Evolutionary conservation across 1,140 invertebrate genomes (phyloP), one percentile per base, ranked within the genome.

Genomic region (Lithobius niger): DNA sequence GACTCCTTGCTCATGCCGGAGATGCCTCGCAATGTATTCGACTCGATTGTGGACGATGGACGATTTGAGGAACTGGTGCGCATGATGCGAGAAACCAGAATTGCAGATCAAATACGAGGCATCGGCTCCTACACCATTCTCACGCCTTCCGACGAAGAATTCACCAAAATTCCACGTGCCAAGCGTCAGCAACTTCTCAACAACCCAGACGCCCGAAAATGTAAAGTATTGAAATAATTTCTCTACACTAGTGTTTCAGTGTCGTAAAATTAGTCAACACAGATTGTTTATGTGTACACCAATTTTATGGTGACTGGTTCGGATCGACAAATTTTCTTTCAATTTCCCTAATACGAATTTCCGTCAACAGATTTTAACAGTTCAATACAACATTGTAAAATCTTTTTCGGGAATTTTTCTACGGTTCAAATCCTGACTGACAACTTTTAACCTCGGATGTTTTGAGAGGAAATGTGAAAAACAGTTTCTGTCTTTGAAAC

Each of bases 101-200:
- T 70, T 40, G 61, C 68, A 40, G 61, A 59, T 43, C 61, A 65
- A 31, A 53, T 73, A 15, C 54, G 66, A 16, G 62, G 67, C 25
- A 64, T 64, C 36, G 65, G 64, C 16, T 66, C 71, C 2, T 75
- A 73, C 36, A 82, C 82, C 0, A 68, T 83, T 1, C 74, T 83
- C 54, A 79, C 76, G 1, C 81, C 81, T 18, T 76, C 74, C 0
- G 76, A 83, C 63, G 75, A 77, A 59, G 80, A 80, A 1, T 75
- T 83, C 58, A 66, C 68, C 48, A 73, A 72, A 59, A 61, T 77
- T n/a, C 68, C 73, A 6, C 59, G 63, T 4, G 62, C 64, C 1
- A 64, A 69, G 22, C 58, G 71, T 0, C 62, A 70, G 31, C 67
- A 66, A 54, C 68, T 73, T 54, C 50, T 70, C 27, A 65, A 63